Base-by-base conservation (phyloP, 2,113 vertebrate genomes). In the Acanthisitta chloris region DNA sequence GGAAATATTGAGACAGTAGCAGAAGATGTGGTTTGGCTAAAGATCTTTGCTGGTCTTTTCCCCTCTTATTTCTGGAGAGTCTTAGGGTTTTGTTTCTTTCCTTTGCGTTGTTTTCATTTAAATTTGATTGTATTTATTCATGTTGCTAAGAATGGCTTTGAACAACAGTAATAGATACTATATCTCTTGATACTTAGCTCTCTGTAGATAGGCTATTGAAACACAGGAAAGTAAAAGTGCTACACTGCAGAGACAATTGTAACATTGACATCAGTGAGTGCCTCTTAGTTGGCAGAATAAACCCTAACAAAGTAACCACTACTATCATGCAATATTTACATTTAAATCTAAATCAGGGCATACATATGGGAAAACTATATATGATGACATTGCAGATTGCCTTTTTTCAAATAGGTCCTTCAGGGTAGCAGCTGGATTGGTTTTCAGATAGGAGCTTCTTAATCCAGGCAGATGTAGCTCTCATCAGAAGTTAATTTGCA, bases 391-490 rank as follows among this genome's bases (percentile, higher is more conserved):
- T 92, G 86, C 80, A 92, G 76, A 90, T 83, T 85, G 95, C 42
- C 55, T 65, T 89, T 89, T 96, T 94, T 94, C 55, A 81, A 90
- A 85, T 78, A 88, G 69, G 82, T 86, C 94, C 91, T 93, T 91
- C 73, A 86, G 90, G 94, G 86, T 97, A 98, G 97, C 98, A 98
- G 98, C 98, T 98, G 98, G 98, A 98, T 98, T 94, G 96, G 95
- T 96, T 98, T 97, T 96, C 96, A 98, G 95, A 98, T 96, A 94
- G 97, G 88, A 94, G 96, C 94, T 96, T 98, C 98, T 98, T 98
- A 98, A 98, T 98, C 98, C 98, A 98, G 98, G 98, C 99, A 99
- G 99, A 99, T 99, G 99, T 98, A 97, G 97, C 98, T 98, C 98
- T 98, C 98, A 98, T 98, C 98, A 98, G 98, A 98, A 98, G 97